Evolutionary conservation across 1,140 invertebrate genomes (phyloP), one percentile per base, ranked within the genome.

Genomic region (Fopius arisanus): DNA sequence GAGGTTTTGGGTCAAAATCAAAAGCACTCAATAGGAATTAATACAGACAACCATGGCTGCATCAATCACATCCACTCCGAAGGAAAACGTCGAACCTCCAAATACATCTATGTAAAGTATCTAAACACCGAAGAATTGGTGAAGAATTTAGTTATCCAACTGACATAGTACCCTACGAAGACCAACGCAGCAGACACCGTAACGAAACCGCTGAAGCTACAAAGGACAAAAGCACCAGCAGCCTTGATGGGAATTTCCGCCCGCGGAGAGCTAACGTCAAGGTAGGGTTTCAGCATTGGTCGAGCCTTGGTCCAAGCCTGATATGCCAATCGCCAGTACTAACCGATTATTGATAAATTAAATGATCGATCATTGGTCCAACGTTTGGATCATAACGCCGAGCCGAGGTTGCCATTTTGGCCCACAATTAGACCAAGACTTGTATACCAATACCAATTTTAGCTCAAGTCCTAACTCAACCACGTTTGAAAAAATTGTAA

Each of bases 131-230:
- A 63, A 26, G 66, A 69, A 3, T 26, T 76, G 16, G 7, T 28
- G 0, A 29, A 37, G 26, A 69, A 28, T 16, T n/a, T 29, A 10
- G 54, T 48, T 9, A 33, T 73, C 3, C 0, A 10, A 31, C 28
- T 73, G 9, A 26, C 31, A 29, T 76, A 73, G 12, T 76, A 48
- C 29, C 31, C 75, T 1, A 73, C 66, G 10, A 66, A 76, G 43
- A 12, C 51, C 3, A 76, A 62, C 21, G 2, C 33, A 59, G 75
- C 75, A 9, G 75, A 76, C 19, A n/a, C 73, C 41, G 6, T 76
- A 9, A 72, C 70, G 6, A 73, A 76, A 29, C 65, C 71, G 12
- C 6, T 73, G 3, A 37, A 23, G 43, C 7, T 21, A 37, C 23
- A 26, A 4, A 70, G 62, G 29, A 51, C 69, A 10, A 70, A 48